phyloP scores from a whole-genome alignment of 2,797 vertebrate genomes.

The Peromyscus aztecus region DNA sequence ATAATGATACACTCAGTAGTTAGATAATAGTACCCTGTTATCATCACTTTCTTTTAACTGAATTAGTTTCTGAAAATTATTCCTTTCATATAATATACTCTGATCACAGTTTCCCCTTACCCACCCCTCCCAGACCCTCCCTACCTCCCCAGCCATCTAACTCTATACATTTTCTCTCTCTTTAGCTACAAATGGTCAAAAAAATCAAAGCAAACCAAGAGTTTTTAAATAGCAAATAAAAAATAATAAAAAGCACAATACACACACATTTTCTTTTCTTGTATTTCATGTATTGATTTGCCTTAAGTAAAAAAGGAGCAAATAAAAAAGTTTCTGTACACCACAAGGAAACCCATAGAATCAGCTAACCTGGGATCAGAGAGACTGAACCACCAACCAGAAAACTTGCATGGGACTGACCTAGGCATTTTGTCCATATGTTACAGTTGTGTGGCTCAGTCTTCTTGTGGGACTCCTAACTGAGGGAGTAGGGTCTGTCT shows the following conservation, averaged over 20 bases:
- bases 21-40: background rate
- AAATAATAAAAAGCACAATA: background rate
- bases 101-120: background rate
- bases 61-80: background rate
- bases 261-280: background rate
- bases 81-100: background rate
- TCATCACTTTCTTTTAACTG: too few species aligned
- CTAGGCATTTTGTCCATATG: too few species aligned
- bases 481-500: too few species aligned
- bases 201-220: background rate
- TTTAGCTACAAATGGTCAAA: background rate
- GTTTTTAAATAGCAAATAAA: background rate
- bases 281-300: background rate
- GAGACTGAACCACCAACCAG: too few species aligned
- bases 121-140: background rate
- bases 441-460: too few species aligned
- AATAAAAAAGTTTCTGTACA: background rate
- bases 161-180: background rate
- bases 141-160: background rate
- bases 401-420: too few species aligned
- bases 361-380: too few species aligned
- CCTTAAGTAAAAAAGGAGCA: background rate
- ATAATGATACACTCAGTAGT: background rate
- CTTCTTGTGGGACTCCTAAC: too few species aligned
- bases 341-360: too few species aligned